Conservation (phyloP, 1,140 invertebrate species). For the Plodia interpunctella region DNA sequence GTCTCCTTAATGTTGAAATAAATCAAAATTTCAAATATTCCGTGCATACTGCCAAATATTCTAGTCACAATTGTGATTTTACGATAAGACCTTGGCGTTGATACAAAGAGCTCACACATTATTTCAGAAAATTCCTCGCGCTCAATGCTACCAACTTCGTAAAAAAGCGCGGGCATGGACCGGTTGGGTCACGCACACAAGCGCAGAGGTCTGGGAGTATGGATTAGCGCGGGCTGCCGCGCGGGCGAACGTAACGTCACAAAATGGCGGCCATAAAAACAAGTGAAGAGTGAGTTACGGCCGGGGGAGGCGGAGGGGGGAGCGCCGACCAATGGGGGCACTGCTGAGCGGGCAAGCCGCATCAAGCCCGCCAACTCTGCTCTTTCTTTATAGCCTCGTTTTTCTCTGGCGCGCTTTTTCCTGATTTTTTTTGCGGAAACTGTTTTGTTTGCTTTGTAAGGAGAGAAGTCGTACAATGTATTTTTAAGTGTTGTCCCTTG, state of each 20-base stretch:
- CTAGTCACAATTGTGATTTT: slow-evolving; percentile 11
- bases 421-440: slow-evolving; percentile 70
- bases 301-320: slow-evolving; percentile 32
- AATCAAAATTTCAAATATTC: background rate
- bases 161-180: slow-evolving; percentile 16
- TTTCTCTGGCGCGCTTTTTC: slow-evolving; percentile 71
- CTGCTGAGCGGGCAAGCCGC: slow-evolving; percentile 56
- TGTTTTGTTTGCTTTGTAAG: slow-evolving; percentile 74
- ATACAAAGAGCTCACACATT: slow-evolving; percentile 16
- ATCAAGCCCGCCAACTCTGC: slow-evolving; percentile 65
- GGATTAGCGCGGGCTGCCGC: slow-evolving; percentile 59
- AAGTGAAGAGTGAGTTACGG: slow-evolving; percentile 76
- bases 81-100: slow-evolving; percentile 11
- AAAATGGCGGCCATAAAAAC: slow-evolving; percentile 76
- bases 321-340: slow-evolving; percentile 52
- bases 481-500: slow-evolving; percentile 55
- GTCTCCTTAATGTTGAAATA: background rate
- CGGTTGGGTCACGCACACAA: slow-evolving; percentile 55
- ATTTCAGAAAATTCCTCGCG: slow-evolving; percentile 6
- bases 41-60: background rate
- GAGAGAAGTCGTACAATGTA: slow-evolving; percentile 53
- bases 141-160: slow-evolving; percentile 6
- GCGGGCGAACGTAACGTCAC: slow-evolving; percentile 73
- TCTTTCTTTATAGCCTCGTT: slow-evolving; percentile 72
- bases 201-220: slow-evolving; percentile 23